phyloP scores from a whole-genome alignment of 2,797 vertebrate genomes.

The Miopithecus talapoin region DNA sequence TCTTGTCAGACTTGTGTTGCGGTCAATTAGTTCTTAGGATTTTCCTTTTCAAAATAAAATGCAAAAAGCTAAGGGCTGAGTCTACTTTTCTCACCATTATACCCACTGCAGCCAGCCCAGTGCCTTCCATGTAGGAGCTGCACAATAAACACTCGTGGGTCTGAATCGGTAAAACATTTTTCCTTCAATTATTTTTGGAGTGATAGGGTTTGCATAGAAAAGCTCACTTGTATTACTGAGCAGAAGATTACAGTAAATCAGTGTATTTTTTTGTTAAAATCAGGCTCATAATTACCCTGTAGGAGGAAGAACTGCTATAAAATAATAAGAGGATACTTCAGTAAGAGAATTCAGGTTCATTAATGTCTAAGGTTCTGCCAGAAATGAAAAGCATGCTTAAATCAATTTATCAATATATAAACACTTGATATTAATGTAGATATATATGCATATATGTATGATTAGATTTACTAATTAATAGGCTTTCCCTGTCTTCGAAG shows the following conservation, averaged over 20 bases:
- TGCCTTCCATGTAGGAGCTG: background rate
- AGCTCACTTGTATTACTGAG: background rate
- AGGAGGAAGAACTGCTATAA: background rate
- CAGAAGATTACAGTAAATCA: background rate
- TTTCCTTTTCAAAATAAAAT: background rate
- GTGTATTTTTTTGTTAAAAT: background rate
- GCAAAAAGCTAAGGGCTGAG: background rate
- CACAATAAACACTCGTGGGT: background rate
- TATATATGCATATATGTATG: background rate
- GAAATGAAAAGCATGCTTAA: constrained; percentile 35
- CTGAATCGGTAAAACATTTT: background rate
- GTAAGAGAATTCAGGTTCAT: background rate
- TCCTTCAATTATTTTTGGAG: background rate
- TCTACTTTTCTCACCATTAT: background rate
- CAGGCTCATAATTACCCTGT: background rate
- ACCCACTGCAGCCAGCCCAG: background rate
- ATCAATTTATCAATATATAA: background rate
- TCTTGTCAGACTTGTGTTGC: background rate
- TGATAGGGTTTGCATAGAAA: background rate
- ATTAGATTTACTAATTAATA: constrained; percentile 51
- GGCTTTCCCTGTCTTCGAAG: constrained; percentile 24
- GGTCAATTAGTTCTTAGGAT: background rate
- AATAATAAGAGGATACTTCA: background rate
- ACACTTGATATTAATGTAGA: background rate
- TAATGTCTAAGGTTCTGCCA: background rate